These are phyloP conservation scores for Lasioglossum baleicum DNA, from an alignment of 1,140 invertebrate genomes.

Conservation along the genomic window DNA sequence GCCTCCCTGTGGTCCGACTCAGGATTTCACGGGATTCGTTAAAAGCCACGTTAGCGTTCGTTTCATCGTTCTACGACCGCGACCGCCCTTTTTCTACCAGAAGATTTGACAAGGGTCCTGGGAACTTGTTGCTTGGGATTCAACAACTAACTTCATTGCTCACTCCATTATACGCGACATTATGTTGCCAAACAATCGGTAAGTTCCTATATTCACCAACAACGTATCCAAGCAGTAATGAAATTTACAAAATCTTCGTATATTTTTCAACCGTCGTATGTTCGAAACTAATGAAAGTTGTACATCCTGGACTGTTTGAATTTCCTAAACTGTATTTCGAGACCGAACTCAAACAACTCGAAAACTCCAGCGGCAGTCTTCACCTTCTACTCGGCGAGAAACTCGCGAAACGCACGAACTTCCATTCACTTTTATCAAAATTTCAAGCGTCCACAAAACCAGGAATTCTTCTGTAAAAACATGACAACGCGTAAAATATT, in stretches of 20 bases:
- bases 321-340: constrained; percentile 1
- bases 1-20: constrained; percentile 50
- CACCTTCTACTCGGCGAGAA: not conserved
- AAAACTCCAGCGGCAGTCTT: not conserved
- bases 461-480: not conserved
- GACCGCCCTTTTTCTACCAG: constrained; percentile 10
- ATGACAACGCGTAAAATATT: not conserved
- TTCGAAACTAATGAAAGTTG: not conserved
- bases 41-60: constrained; percentile 50
- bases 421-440: constrained; percentile 1
- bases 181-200: too few species aligned
- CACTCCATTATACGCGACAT: constrained; percentile 6
- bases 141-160: constrained; percentile 4
- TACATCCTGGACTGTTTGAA: not conserved
- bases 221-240: too few species aligned
- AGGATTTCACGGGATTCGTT: constrained; percentile 62
- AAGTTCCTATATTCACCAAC: too few species aligned
- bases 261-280: too few species aligned
- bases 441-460: not conserved
- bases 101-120: constrained; percentile 33
- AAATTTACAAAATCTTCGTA: too few species aligned
- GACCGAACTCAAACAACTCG: not conserved
- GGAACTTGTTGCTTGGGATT: constrained; percentile 50
- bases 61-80: constrained; percentile 21
- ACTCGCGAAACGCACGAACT: not conserved